Percentiles rank a stretch among this genome's conserved stretches.
Conservation (phyloP, 2,888 invertebrate species). For the Suillia variegata region DNA sequence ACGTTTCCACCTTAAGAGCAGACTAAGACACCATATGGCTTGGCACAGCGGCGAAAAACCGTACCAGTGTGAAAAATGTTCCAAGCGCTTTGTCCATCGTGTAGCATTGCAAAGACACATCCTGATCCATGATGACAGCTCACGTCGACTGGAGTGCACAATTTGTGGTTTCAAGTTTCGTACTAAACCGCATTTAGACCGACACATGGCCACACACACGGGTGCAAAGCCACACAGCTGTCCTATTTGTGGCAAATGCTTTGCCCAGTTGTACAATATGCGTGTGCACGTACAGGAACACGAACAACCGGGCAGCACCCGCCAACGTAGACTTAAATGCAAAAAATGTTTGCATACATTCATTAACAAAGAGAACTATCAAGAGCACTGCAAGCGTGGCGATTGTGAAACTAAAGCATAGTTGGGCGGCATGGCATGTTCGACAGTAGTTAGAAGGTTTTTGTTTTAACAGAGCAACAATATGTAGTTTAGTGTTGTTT, state of each 20-base stretch:
- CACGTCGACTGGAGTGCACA: conserved; percentile 44
- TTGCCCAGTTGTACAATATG: conserved; percentile 49
- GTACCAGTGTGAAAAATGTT: conserved; percentile 44
- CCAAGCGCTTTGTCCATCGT: conserved; percentile 45
- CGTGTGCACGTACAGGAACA: conserved; percentile 44
- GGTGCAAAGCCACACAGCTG: conserved; percentile 51
- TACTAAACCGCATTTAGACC: conserved; percentile 62
- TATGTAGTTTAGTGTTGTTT: too few species aligned
- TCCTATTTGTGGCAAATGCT: conserved; percentile 45
- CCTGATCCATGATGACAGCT: conserved; percentile 49
- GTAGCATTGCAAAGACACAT: conserved; percentile 47
- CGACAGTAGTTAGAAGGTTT: too few species aligned
- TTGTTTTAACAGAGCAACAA: too few species aligned
- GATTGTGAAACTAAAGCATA: conserved; percentile 34
- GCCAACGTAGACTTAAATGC: conserved; percentile 42
- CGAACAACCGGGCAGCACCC: conserved; percentile 43
- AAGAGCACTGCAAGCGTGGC: conserved; percentile 35
- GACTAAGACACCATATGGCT: conserved; percentile 46
- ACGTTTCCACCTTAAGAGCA: conserved; percentile 41
- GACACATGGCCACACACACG: conserved; percentile 62
- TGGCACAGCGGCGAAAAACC: conserved; percentile 48
- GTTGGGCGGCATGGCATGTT: too few species aligned
- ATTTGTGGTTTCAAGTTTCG: conserved; percentile 60
- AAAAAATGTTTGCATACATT: conserved; percentile 44
- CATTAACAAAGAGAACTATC: conserved; percentile 43